A percentile compares a stretch with the other conserved stretches of the same genome.
These are phyloP conservation scores for Limenitis camilla DNA, from an alignment of 2,888 invertebrate genomes.

Conservation along the genomic window DNA sequence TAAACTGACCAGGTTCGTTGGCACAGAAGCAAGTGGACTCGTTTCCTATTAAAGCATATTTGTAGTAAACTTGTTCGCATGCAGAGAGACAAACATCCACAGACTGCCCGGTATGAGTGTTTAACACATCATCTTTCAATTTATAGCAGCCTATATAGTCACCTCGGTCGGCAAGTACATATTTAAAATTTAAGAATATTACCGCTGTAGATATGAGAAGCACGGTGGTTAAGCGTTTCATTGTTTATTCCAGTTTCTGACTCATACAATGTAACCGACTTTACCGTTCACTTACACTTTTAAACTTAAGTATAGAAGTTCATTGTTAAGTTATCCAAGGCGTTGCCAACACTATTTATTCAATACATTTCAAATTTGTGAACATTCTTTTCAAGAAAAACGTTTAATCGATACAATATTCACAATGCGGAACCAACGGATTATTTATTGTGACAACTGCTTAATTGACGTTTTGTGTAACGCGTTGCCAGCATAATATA, in stretches of 20 bases:
- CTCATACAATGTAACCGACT: constrained; percentile 21
- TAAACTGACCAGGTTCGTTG: constrained; percentile 56
- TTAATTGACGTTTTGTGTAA: background rate
- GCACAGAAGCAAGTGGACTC: constrained; percentile 65
- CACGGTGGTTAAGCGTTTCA: constrained; percentile 45
- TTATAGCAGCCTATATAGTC: constrained; percentile 63
- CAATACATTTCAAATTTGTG: background rate
- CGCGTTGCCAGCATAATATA: too few species aligned
- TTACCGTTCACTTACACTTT: constrained; percentile 1
- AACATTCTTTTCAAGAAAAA: background rate
- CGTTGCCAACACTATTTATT: background rate
- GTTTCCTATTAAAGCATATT: constrained; percentile 60
- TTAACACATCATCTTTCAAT: constrained; percentile 50
- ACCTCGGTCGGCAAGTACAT: constrained; percentile 46
- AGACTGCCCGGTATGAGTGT: constrained; percentile 64
- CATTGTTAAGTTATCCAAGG: background rate
- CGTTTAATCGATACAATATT: constrained; percentile 13
- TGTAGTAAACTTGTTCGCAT: constrained; percentile 64
- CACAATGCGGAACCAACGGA: constrained; percentile 13
- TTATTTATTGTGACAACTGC: constrained; percentile 15
- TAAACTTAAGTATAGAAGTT: background rate
- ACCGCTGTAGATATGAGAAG: constrained; percentile 31
- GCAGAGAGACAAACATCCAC: constrained; percentile 63
- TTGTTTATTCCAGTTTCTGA: constrained; percentile 47
- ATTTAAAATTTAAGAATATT: constrained; percentile 29